Evolutionary conservation across 2,888 invertebrate species (phyloP).

Genomic region (Scelioninae gen. 2): DNA sequence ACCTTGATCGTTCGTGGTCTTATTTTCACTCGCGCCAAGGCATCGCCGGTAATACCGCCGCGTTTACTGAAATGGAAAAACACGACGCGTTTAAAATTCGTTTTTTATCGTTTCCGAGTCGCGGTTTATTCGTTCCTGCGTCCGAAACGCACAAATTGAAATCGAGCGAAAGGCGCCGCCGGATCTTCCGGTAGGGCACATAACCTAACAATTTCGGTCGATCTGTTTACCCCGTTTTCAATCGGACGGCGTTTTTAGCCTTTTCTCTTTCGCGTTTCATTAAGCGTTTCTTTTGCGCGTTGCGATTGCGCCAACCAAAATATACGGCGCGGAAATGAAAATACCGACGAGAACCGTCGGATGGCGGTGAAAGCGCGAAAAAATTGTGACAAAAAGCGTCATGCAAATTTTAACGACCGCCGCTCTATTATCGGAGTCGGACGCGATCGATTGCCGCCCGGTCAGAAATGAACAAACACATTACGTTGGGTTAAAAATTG

Average conservation of each 20-base stretch:
- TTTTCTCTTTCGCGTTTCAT: constrained; percentile 40
- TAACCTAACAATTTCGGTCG: too few relatives aligned
- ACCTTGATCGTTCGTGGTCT: constrained; percentile 55
- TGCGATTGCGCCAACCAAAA: constrained; percentile 28
- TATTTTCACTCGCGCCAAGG: constrained; percentile 41
- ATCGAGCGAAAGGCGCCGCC: too few relatives aligned
- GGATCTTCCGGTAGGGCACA: too few relatives aligned
- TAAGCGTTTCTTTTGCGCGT: constrained; percentile 23
- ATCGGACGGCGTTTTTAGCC: too few relatives aligned
- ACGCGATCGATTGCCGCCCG: constrained; percentile 32
- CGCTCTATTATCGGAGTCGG: constrained; percentile 30
- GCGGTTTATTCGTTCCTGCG: too few relatives aligned
- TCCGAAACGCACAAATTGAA: too few relatives aligned
- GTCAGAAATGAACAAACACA: constrained; percentile 16
- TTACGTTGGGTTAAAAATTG: constrained; percentile 16
- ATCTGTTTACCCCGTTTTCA: too few relatives aligned
- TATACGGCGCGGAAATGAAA: constrained; percentile 7
- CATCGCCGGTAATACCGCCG: constrained; percentile 37
- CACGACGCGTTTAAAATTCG: constrained; percentile 33
- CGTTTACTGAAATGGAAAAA: constrained; percentile 52
- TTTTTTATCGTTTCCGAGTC: constrained; percentile 29
- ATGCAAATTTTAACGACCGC: constrained; percentile 39
- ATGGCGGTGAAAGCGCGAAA: constrained; percentile 18
- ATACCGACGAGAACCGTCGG: too few relatives aligned
- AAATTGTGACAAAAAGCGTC: constrained; percentile 23